Evolutionary conservation across 2,113 vertebrate genomes (phyloP).

Genomic region (Pleuronectes platessa): DNA sequence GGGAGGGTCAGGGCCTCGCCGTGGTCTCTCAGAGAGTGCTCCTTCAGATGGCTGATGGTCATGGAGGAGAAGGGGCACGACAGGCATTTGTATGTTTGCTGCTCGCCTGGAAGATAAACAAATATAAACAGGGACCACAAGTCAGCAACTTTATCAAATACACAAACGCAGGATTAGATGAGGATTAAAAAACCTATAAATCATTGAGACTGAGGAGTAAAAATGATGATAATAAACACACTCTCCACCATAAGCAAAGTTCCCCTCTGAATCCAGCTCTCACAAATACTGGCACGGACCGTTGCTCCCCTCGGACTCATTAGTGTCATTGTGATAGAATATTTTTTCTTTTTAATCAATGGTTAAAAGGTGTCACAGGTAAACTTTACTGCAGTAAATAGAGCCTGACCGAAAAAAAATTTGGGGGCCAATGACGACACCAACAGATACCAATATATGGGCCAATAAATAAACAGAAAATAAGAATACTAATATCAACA

Average conservation of each 20-base stretch:
- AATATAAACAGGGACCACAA: neutral
- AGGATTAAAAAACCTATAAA: neutral
- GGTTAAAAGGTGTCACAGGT: neutral
- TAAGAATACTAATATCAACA: too few relatives aligned
- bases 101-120: constrained; percentile 86
- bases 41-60: constrained; percentile 98
- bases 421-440: too few relatives aligned
- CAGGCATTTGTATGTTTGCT: constrained; percentile 96
- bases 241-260: constrained; percentile 9
- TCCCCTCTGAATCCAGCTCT: constrained; percentile 5
- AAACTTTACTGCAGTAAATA: too few relatives aligned
- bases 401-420: too few relatives aligned
- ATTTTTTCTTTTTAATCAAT: constrained; percentile 1
- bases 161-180: neutral
- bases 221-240: constrained; percentile 6
- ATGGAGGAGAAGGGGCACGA: constrained; percentile 95
- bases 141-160: neutral
- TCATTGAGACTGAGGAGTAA: neutral
- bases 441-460: too few relatives aligned
- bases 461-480: too few relatives aligned
- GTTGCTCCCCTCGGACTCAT: constrained; percentile 17
- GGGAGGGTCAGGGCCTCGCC: constrained; percentile 93
- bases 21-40: constrained; percentile 94
- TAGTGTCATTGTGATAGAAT: neutral
- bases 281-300: constrained; percentile 16